phyloP scores from a whole-genome alignment of 2,113 vertebrate species.

The Odocoileus virginianus region DNA sequence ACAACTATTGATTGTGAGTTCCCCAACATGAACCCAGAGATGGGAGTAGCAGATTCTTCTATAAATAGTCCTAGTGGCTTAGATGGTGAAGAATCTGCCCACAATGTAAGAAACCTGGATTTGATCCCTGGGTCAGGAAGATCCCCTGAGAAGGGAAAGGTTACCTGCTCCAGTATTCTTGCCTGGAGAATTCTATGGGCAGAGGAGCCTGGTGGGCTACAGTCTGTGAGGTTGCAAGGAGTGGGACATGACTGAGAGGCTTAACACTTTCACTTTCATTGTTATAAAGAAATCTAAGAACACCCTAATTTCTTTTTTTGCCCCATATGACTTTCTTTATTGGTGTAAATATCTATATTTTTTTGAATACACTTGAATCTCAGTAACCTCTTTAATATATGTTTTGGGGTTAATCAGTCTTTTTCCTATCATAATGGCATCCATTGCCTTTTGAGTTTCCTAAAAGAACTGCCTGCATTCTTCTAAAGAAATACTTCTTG shows the following conservation, averaged over 20 bases:
- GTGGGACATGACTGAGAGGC: not conserved
- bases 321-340: not conserved
- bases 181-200: not conserved
- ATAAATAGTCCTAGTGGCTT: not conserved
- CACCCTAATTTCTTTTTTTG: not conserved
- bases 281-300: not conserved
- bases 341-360: not conserved
- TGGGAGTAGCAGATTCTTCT: not conserved
- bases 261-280: not conserved
- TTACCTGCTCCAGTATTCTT: not conserved
- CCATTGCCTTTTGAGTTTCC: not conserved
- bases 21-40: not conserved
- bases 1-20: not conserved
- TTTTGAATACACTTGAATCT: not conserved
- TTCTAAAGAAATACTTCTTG: not conserved
- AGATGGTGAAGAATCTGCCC: not conserved
- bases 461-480: not conserved
- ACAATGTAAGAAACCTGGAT: accelerated
- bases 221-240: not conserved
- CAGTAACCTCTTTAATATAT: not conserved
- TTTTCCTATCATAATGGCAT: not conserved
- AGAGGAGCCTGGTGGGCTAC: not conserved
- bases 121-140: not conserved
- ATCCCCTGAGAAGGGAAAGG: not conserved
- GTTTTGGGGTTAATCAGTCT: not conserved